Base-by-base conservation (phyloP, 2,888 invertebrate genomes). In the Callyntrura guangdongensis region DNA sequence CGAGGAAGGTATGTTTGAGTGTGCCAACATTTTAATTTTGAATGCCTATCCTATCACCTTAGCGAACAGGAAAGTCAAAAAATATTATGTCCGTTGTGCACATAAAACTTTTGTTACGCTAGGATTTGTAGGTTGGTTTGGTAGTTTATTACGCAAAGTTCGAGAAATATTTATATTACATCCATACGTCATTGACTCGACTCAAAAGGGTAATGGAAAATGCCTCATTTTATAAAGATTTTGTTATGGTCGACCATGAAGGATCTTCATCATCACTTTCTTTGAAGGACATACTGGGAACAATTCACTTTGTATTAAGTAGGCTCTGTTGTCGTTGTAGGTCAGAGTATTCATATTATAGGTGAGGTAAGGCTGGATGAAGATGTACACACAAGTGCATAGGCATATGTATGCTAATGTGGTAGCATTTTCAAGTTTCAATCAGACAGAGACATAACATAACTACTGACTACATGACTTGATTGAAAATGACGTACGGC, bases 1-100 rank as follows among this genome's bases (percentile, higher is more conserved):
- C 22, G 83, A 84, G 77, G 84, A 89, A 89, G 89, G 89, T 89
- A 45, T 81, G 64, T 77, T 25, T 64, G 64, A 27, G 14, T 64
- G 5, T 64, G 59, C 20, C 3, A 9, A 59, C 20, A 20, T 20
- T 9, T 47, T 11, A 8, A 14, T 56, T 61, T 61, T n/a, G n/a
- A n/a, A n/a, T 61, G 61, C n/a, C 20, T 61, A 47, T 11, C 6
- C 11, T 8, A 47, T 47, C 47, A 47, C 11, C 47, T 47, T 47
- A n/a, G n/a, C n/a, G n/a, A n/a, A n/a, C n/a, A n/a, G n/a, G n/a
- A n/a, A n/a, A n/a, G n/a, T n/a, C n/a, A n/a, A n/a, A n/a, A n/a
- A n/a, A n/a, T n/a, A n/a, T n/a, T n/a, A n/a, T n/a, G n/a, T n/a
- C n/a, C n/a, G n/a, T n/a, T n/a, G n/a, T n/a, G n/a, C n/a, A n/a